phyloP scores from a whole-genome alignment of 2,113 vertebrate species.

The Uria lomvia region DNA sequence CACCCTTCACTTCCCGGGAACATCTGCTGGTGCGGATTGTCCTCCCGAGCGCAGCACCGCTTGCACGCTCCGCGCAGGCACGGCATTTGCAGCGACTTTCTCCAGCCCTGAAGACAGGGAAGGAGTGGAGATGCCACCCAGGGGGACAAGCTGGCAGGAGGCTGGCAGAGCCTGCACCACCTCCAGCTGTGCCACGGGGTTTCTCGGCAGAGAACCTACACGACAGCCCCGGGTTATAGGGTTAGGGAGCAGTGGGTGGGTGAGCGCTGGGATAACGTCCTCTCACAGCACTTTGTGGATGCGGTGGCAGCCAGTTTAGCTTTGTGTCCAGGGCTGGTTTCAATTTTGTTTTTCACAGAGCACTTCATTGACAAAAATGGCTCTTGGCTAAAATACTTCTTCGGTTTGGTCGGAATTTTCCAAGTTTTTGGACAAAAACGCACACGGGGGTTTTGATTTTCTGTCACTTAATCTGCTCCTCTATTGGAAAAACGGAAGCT shows the following conservation, averaged over 20 bases:
- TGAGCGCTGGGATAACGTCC: background rate
- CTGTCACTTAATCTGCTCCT: background rate
- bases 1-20: slow-evolving; percentile 23
- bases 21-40: background rate
- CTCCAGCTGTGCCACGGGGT: background rate
- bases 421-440: background rate
- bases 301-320: background rate
- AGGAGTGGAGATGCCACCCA: background rate
- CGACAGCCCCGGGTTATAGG: background rate
- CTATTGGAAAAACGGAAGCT: background rate
- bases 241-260: background rate
- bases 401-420: slow-evolving; percentile 38
- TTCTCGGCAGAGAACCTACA: background rate
- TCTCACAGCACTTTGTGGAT: background rate
- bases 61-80: background rate
- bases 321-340: slow-evolving; percentile 15
- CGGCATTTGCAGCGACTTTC: accelerated
- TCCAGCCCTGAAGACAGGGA: background rate
- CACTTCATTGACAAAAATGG: slow-evolving; percentile 22
- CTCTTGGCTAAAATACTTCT: slow-evolving; percentile 18
- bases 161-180: background rate
- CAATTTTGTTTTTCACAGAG: slow-evolving; percentile 16
- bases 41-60: accelerated
- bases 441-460: background rate
- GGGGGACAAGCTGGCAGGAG: background rate